Evolutionary conservation across 1,140 invertebrate genomes (phyloP), one percentile per base, ranked within the genome.

Genomic region (Steinernema khuongi): DNA sequence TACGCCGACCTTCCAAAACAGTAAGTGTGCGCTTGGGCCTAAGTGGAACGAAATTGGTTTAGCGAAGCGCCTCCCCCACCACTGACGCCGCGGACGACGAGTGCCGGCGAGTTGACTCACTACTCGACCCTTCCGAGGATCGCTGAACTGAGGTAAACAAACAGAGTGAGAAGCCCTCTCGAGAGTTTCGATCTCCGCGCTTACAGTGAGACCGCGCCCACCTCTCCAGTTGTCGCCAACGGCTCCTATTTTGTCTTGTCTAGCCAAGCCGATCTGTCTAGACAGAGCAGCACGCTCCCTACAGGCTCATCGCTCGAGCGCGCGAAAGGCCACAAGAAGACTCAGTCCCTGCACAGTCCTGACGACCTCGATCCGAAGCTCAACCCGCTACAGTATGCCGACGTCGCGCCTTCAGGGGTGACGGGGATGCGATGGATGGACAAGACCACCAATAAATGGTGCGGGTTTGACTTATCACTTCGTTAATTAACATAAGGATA

Each of bases 31-130:
- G 7, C 36, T 41, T 41, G 36, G 7, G 7, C 36, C 36, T n/a
- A 41, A 41, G 36, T 41, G 7, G 36, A 41, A 11, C 36, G n/a
- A 41, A 41, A 41, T 41, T n/a, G 36, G 14, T 60, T 60, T 60
- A 60, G 50, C 50, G 50, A 60, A 14, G 50, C 50, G 14, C 50
- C 50, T 7, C 50, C 50, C 26, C 50, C 50, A 11, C 50, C 50
- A 26, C 22, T 60, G 50, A 60, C 50, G 50, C 50, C 50, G 50
- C 50, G 50, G 50, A 60, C 50, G 50, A 60, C 50, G 7, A 60
- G 50, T 22, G 50, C 50, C 22, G 50, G 50, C 50, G 50, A 60
- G 19, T 22, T 60, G 50, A 60, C 11, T 60, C 50, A 22, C 22
- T 26, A 17, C 50, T 60, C 50, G 50, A 41, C 50, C 14, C 50